A percentile compares a stretch with the other conserved stretches of the same genome.
Evolutionary conservation across 2,797 vertebrate genomes (phyloP).

Genomic region (Neomorphus geoffroyi): DNA sequence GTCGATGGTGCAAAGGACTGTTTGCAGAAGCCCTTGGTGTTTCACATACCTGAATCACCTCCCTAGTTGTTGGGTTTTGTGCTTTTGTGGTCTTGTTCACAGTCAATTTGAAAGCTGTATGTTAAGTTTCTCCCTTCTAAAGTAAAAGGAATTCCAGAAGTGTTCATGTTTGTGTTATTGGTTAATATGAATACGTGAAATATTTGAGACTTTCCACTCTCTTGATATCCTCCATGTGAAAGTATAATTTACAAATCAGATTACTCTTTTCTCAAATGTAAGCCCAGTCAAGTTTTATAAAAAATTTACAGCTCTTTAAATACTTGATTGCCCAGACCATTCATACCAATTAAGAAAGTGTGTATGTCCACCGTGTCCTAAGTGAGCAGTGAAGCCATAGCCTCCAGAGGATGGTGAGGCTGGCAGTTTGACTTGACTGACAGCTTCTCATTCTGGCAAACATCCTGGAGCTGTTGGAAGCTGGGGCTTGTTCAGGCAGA

Average conservation of each 20-base stretch:
- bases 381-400: neutral
- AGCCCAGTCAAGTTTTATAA: neutral
- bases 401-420: neutral
- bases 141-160: neutral
- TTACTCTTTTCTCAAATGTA: neutral
- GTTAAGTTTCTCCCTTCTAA: neutral
- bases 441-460: neutral
- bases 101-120: neutral
- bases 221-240: neutral
- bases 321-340: neutral
- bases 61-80: neutral
- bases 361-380: rapidly evolving
- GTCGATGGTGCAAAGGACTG: neutral
- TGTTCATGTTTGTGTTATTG: neutral
- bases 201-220: neutral
- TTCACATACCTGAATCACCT: neutral
- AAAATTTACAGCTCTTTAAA: neutral
- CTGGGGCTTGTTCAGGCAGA: neutral
- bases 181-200: neutral
- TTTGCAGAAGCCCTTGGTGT: neutral
- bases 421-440: neutral
- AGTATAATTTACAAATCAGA: neutral
- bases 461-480: neutral
- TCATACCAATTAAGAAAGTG: neutral
- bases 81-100: neutral